A percentile compares a stretch with the other conserved stretches of the same genome.
Conservation (phyloP, 1,140 invertebrate species). For the Cotesia chilonis region DNA sequence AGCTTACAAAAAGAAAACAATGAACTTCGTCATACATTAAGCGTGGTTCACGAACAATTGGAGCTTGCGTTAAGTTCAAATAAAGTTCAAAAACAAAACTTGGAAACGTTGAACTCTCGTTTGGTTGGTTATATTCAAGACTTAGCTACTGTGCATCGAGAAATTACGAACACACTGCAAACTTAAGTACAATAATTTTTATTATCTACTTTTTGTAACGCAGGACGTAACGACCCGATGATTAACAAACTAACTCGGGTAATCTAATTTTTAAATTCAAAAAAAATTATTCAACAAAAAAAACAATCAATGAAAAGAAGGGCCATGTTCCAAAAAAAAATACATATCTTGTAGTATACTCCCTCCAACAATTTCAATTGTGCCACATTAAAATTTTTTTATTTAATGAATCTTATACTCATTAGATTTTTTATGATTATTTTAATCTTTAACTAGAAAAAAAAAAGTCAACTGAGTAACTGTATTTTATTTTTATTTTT, state of each 20-base stretch:
- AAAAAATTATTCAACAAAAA: not conserved
- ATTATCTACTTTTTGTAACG: conserved; percentile 32
- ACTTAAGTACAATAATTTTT: conserved; percentile 68
- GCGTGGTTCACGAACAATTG: conserved; percentile 82
- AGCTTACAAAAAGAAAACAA: conserved; percentile 77
- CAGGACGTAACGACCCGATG: conserved; percentile 34
- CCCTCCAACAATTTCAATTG: conserved; percentile 36
- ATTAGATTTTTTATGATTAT: not conserved
- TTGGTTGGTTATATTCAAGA: conserved; percentile 86
- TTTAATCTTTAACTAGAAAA: not conserved
- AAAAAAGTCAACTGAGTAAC: not conserved
- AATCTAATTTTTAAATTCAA: conserved; percentile 25
- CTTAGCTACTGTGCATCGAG: conserved; percentile 83
- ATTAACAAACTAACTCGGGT: conserved; percentile 16
- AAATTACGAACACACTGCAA: conserved; percentile 81
- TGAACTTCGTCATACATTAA: conserved; percentile 75
- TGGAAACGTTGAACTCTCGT: conserved; percentile 85
- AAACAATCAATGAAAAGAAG: conserved; percentile 33
- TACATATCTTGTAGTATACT: conserved; percentile 41
- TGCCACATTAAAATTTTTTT: conserved; percentile 30
- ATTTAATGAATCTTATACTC: conserved; percentile 15
- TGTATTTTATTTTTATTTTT: conserved; percentile 22
- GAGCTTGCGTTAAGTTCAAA: conserved; percentile 83
- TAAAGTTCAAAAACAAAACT: conserved; percentile 84
- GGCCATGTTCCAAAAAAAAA: conserved; percentile 45